These are phyloP conservation scores for Pachyuromys duprasi DNA, from an alignment of 2,797 vertebrate genomes.

Conservation along the genomic window DNA sequence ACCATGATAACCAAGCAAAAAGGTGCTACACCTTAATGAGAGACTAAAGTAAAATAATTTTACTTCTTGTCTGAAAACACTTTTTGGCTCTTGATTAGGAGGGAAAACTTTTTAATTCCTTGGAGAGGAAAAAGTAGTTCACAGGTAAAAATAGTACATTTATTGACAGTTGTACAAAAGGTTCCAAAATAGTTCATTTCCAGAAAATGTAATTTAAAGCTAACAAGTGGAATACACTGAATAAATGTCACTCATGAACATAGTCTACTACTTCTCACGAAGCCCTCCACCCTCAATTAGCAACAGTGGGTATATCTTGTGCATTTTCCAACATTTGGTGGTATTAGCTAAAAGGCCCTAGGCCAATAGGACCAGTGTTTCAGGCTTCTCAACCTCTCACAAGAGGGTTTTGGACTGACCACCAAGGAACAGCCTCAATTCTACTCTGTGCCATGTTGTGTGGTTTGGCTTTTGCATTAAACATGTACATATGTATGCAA, in stretches of 20 bases:
- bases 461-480: neutral
- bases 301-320: neutral
- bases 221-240: neutral
- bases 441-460: neutral
- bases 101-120: neutral
- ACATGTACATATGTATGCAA: neutral
- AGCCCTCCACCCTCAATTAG: constrained; percentile 36
- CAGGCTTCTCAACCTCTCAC: neutral
- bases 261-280: constrained; percentile 35
- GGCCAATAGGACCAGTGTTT: neutral
- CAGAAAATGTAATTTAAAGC: constrained; percentile 55
- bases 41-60: constrained; percentile 58
- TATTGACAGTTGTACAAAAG: constrained; percentile 65
- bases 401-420: neutral
- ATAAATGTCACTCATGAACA: constrained; percentile 31
- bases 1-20: constrained; percentile 49
- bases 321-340: constrained; percentile 26
- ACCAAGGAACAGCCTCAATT: neutral
- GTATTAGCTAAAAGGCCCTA: neutral
- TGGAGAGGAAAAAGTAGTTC: neutral
- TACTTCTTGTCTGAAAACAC: constrained; percentile 63
- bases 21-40: constrained; percentile 36
- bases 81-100: constrained; percentile 57
- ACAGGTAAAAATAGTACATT: constrained; percentile 70
- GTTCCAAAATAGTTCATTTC: constrained; percentile 65